Percentiles rank a stretch among this genome's conserved stretches.
These are phyloP conservation scores for Burhinus oedicnemus DNA, from an alignment of 2,113 vertebrate species.

Conservation along the genomic window DNA sequence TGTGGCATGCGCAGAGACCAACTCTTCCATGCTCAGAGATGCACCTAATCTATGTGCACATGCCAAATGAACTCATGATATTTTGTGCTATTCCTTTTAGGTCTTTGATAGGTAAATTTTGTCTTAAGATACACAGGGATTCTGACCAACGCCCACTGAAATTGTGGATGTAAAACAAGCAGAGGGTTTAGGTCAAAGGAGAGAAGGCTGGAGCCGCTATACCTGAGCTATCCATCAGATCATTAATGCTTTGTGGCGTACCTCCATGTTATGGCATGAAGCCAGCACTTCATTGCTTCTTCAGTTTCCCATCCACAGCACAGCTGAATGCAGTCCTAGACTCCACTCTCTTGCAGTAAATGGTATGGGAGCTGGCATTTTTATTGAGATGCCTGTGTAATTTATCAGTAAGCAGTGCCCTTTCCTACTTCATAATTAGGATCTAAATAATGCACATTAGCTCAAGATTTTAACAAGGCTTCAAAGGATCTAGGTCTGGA, in stretches of 20 bases:
- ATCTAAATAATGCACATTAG: not conserved
- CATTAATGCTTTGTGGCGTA: too few relatives aligned
- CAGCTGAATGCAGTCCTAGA: not conserved
- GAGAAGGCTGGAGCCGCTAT: not conserved
- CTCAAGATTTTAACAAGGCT: not conserved
- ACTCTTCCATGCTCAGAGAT: not conserved
- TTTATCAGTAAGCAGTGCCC: not conserved
- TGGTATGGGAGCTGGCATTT: not conserved
- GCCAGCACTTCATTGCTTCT: not conserved
- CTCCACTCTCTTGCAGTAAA: not conserved
- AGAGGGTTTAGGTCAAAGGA: not conserved
- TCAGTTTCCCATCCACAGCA: not conserved
- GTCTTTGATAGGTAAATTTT: not conserved
- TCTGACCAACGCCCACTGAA: not conserved
- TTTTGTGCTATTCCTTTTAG: not conserved
- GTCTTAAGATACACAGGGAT: not conserved
- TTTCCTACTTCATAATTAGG: not conserved
- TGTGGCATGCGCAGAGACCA: not conserved
- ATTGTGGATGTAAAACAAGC: not conserved
- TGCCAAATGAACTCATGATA: not conserved
- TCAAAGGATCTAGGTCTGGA: not conserved
- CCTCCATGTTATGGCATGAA: not conserved
- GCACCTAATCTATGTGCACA: not conserved
- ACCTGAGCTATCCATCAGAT: fast-evolving
- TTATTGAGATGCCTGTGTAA: not conserved